Base-by-base conservation (phyloP, 2,888 invertebrate species). In the Exocentrus adspersus region DNA sequence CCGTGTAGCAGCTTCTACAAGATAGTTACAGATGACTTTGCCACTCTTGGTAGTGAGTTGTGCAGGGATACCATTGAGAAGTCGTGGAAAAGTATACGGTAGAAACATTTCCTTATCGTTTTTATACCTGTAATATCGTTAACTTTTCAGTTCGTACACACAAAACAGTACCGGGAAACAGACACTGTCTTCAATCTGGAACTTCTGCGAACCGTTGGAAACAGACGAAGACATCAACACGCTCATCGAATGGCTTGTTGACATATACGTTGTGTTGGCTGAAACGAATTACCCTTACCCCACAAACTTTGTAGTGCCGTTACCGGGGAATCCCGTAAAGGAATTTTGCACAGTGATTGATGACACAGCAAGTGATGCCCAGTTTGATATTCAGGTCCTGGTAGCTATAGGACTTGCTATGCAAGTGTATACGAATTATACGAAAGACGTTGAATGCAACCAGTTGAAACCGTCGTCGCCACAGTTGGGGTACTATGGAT, bases 271-370 rank as follows among this genome's bases (percentile, higher is more conserved):
- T 7, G 91, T 92, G 74, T 81, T 97, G 68, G 97, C 96, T 0
- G 98, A 98, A 97, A 91, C 92, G 12, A 93, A 99, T 84, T 99
- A 99, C 82, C 98, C 98, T 0, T 98, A 97, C 79, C 84, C 91
- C 0, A 88, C 92, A 0, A 87, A 88, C 75, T 98, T 98, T 81
- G 83, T 98, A 53, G 86, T 88, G 50, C 89, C 91, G 0, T 79
- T 98, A 19, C 97, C 98, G 0, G 94, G 89, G 0, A 87, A 93
- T 82, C 98, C 98, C 0, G 90, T 98, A 28, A 83, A 86, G 43
- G 84, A 84, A 24, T 86, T 88, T 68, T 91, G 90, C 75, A 84
- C 84, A 63, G 86, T 85, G 71, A 77, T 90, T 1, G 83, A 68
- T 14, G 68, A 56, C 54, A 28, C 61, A 21, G 52, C 67, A 6